These are phyloP conservation scores for Passer montanus DNA, from an alignment of 2,113 vertebrate species.

Conservation along the genomic window DNA sequence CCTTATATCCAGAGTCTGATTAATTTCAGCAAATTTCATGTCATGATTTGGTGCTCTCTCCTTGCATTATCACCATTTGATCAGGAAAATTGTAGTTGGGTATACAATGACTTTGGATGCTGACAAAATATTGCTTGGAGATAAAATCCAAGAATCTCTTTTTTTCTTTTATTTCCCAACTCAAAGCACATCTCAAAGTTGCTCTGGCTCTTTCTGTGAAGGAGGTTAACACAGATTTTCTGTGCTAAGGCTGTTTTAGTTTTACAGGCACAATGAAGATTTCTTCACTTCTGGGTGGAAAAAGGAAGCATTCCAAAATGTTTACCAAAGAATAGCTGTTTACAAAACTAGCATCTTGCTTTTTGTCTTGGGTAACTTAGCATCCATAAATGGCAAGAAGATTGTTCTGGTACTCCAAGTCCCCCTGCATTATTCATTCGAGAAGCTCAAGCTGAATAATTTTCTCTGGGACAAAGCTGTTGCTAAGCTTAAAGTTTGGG, in stretches of 20 bases:
- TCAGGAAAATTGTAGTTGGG: not conserved
- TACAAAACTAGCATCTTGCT: slow-evolving; percentile 75
- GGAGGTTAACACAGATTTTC: slow-evolving; percentile 1
- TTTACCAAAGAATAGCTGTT: slow-evolving; percentile 74
- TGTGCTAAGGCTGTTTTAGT: slow-evolving; percentile 43
- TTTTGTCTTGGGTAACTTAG: slow-evolving; percentile 78
- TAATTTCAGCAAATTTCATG: not conserved
- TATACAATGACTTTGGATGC: not conserved
- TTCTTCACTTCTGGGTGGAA: slow-evolving; percentile 35
- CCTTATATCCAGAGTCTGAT: not conserved
- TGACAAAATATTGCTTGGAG: not conserved
- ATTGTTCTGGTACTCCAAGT: slow-evolving; percentile 75
- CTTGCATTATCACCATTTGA: not conserved
- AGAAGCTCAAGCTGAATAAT: slow-evolving; percentile 74
- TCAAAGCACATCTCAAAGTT: slow-evolving; percentile 21
- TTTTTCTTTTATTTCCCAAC: not conserved
- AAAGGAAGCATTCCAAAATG: slow-evolving; percentile 51
- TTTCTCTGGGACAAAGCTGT: slow-evolving; percentile 90
- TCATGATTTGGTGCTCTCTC: not conserved
- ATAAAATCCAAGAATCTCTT: not conserved
- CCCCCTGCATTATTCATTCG: slow-evolving; percentile 81
- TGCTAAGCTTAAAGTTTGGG: slow-evolving; percentile 88
- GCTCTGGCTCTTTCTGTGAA: slow-evolving; percentile 5
- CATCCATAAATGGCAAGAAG: slow-evolving; percentile 76
- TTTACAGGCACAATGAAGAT: slow-evolving; percentile 48